Base-by-base conservation (phyloP, 1,140 invertebrate species). In the Gryllus bimaculatus region DNA sequence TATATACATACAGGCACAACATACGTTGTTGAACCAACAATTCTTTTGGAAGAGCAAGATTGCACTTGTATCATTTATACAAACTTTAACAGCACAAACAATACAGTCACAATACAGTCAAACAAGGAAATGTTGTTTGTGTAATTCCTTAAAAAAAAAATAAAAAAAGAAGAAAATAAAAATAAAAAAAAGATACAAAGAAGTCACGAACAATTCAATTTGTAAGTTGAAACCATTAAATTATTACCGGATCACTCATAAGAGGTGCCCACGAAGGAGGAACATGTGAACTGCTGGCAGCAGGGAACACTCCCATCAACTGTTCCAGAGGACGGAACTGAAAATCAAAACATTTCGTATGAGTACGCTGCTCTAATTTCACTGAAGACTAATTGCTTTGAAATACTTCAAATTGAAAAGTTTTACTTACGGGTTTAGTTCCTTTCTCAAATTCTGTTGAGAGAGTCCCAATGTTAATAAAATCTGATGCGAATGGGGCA, bases 401-500 rank as follows among this genome's bases (percentile, higher is more conserved):
- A 39, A 39, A 39, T 39, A 39, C 26, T 39, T 2, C 26, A 39
- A 39, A 39, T 39, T 39, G 5, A 39, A 39, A 2, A 39, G 26
- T 39, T 47, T 78, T 79, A 88, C 89, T 90, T 87, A 95, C 94
- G 21, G 97, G 97, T 85, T 92, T 87, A 0, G 97, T 98, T 75
- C 91, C 92, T 84, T 90, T 94, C 83, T 96, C 93, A 87, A 99
- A 99, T 83, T 93, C 89, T 0, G 94, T 95, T 74, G 93, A 92
- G 6, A 98, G 86, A 13, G 94, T 92, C 77, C 90, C 91, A 73
- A 99, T 95, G 84, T 98, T 96, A 39, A 96, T 89, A 87, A 99
- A 99, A 88, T 99, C 98, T 5, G 97, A 99, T 8, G 98, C 98
- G 89, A 99, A 99, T n/a, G 98, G 98, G 6, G 98, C 98, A 89